phyloP scores from a whole-genome alignment of 2,797 vertebrate species.

The Myotis daubentonii region DNA sequence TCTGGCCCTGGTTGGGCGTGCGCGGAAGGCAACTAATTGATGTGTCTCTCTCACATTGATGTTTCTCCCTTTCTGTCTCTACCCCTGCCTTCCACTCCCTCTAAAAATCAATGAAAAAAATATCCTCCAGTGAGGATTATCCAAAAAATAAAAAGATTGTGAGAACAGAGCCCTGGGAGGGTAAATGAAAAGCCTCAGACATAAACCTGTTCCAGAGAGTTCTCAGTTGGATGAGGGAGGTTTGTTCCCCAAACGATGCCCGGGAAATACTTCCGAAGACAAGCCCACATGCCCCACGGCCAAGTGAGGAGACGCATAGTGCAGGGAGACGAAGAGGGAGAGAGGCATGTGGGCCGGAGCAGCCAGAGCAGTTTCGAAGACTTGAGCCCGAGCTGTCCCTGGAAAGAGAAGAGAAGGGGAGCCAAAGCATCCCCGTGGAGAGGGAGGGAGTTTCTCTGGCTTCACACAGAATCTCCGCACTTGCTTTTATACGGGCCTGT shows the following conservation, averaged over 20 bases:
- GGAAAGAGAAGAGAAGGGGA: not conserved
- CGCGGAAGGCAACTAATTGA: no score
- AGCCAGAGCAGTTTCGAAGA: not conserved
- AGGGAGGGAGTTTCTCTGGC: not conserved
- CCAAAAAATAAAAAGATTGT: no score
- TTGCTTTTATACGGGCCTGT: not conserved
- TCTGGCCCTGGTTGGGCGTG: no score
- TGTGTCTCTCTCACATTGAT: no score
- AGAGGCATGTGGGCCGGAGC: fast-evolving
- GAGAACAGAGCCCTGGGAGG: not conserved
- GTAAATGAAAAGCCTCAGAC: not conserved
- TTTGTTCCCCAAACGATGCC: not conserved
- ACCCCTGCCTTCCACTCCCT: no score
- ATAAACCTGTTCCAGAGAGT: not conserved
- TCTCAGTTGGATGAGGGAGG: not conserved
- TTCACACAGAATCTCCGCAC: fast-evolving
- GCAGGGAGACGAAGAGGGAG: not conserved
- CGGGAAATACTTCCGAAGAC: not conserved
- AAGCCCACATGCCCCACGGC: not conserved
- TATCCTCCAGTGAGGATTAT: no score
- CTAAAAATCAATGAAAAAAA: no score
- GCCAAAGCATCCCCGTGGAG: not conserved
- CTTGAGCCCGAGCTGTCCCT: not conserved
- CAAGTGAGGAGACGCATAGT: not conserved
- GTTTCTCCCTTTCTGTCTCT: no score